A percentile compares a stretch with the other conserved stretches of the same genome.
Conservation (phyloP, 1,140 invertebrate species). For the Zaprionus davidi region DNA sequence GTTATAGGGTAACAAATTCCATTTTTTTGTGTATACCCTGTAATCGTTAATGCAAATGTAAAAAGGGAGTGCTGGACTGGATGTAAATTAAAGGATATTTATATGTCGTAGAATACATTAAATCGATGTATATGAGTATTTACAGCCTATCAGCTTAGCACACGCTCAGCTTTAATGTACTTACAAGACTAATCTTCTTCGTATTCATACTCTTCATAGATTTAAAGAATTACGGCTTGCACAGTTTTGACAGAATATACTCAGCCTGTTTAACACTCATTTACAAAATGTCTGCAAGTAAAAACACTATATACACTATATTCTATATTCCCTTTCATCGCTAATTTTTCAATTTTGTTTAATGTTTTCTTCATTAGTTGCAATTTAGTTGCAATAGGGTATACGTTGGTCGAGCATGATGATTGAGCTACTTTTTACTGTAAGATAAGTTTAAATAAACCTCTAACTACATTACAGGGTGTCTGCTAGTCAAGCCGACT, state of each 20-base stretch:
- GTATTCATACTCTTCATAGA: no score
- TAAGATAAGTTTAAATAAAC: no score
- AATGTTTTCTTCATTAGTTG: not conserved
- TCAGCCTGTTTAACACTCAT: no score
- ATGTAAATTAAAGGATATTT: no score
- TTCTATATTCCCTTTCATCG: not conserved
- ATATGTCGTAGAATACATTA: no score
- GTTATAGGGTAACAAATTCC: constrained; percentile 51
- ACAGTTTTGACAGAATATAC: not conserved
- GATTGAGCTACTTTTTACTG: not conserved
- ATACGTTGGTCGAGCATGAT: not conserved
- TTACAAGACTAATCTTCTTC: no score
- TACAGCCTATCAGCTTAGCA: no score
- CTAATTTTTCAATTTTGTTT: constrained; percentile 17
- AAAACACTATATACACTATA: no score
- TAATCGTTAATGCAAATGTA: not conserved
- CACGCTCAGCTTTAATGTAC: no score
- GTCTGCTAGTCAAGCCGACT: not conserved
- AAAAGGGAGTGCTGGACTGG: not conserved
- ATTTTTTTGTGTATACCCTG: constrained; percentile 20
- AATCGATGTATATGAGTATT: no score
- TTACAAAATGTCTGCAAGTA: not conserved
- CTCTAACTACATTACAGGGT: not conserved
- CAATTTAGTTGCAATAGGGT: not conserved
- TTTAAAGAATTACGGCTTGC: no score